Conservation (phyloP, 1,140 invertebrate species). For the Scaptodrosophila lebanonensis region DNA sequence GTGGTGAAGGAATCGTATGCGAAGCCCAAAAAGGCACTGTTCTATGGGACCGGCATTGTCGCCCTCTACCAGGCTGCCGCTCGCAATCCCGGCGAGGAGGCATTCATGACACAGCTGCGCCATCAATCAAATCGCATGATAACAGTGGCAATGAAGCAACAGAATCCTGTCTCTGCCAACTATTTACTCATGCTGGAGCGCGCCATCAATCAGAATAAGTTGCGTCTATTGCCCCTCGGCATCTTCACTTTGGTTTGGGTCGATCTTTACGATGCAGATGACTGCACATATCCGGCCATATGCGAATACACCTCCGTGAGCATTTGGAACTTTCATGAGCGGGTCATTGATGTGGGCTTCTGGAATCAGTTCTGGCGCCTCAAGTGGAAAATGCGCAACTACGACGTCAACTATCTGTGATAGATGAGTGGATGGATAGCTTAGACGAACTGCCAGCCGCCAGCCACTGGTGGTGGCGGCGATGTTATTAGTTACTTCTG, state of each 20-base stretch:
- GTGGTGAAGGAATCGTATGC: slow-evolving; percentile 80
- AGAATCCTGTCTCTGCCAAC: slow-evolving; percentile 82
- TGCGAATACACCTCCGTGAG: slow-evolving; percentile 85
- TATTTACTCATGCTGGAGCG: slow-evolving; percentile 82
- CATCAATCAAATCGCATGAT: slow-evolving; percentile 80
- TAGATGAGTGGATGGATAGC: neutral
- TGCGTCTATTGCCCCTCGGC: slow-evolving; percentile 83
- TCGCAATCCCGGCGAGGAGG: slow-evolving; percentile 52
- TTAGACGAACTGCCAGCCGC: no score
- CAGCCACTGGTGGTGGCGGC: no score
- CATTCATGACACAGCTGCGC: slow-evolving; percentile 45
- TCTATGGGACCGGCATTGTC: slow-evolving; percentile 49
- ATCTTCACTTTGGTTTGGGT: slow-evolving; percentile 87
- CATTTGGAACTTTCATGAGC: slow-evolving; percentile 80
- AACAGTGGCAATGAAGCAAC: slow-evolving; percentile 81
- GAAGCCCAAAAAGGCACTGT: slow-evolving; percentile 79
- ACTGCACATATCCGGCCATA: slow-evolving; percentile 84
- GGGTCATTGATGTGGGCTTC: slow-evolving; percentile 88
- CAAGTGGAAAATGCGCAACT: slow-evolving; percentile 85
- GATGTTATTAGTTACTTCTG: slow-evolving; percentile 35
- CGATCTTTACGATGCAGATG: slow-evolving; percentile 82
- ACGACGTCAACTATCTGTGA: slow-evolving; percentile 84
- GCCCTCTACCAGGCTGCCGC: slow-evolving; percentile 35
- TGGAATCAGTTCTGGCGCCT: slow-evolving; percentile 86
- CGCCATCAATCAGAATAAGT: slow-evolving; percentile 82